These are phyloP conservation scores for Griposia aprilina DNA, from an alignment of 2,888 invertebrate species.

Conservation along the genomic window DNA sequence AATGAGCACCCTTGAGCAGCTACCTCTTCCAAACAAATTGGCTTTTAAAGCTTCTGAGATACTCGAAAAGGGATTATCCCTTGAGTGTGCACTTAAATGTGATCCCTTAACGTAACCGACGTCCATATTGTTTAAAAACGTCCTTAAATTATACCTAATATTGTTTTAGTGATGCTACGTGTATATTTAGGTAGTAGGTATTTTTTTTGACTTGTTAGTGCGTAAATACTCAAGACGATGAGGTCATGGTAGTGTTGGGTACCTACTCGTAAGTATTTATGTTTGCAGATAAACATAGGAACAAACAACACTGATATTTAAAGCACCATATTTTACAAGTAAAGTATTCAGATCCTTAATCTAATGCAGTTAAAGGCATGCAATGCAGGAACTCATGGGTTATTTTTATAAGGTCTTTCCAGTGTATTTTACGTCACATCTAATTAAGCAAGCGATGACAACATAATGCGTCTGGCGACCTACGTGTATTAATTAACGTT, in stretches of 20 bases:
- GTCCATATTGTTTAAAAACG: constrained; percentile 56
- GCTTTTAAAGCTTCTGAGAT: constrained; percentile 67
- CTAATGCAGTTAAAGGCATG: not conserved
- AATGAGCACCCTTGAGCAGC: constrained; percentile 61
- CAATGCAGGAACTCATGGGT: not conserved
- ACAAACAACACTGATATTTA: constrained; percentile 18
- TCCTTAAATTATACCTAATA: constrained; percentile 30
- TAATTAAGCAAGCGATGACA: constrained; percentile 47
- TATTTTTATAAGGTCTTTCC: constrained; percentile 11
- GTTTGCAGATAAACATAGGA: constrained; percentile 30
- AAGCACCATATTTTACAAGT: not conserved
- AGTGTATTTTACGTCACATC: constrained; percentile 27
- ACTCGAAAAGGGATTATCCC: constrained; percentile 66
- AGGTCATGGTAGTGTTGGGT: constrained; percentile 48
- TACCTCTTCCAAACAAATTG: constrained; percentile 64
- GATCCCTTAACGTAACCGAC: constrained; percentile 55
- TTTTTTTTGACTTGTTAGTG: not conserved
- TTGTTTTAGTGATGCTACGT: constrained; percentile 27
- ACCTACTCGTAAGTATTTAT: constrained; percentile 9
- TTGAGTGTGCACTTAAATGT: constrained; percentile 65
- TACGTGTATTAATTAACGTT: constrained; percentile 57
- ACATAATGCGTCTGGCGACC: constrained; percentile 46
- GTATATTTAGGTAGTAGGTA: not conserved
- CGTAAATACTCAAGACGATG: constrained; percentile 52
- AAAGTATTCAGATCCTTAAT: constrained; percentile 10